Percentiles rank a stretch among this genome's conserved stretches.
Conservation (phyloP, 2,888 invertebrate genomes). For the Zeuzera pyrina region DNA sequence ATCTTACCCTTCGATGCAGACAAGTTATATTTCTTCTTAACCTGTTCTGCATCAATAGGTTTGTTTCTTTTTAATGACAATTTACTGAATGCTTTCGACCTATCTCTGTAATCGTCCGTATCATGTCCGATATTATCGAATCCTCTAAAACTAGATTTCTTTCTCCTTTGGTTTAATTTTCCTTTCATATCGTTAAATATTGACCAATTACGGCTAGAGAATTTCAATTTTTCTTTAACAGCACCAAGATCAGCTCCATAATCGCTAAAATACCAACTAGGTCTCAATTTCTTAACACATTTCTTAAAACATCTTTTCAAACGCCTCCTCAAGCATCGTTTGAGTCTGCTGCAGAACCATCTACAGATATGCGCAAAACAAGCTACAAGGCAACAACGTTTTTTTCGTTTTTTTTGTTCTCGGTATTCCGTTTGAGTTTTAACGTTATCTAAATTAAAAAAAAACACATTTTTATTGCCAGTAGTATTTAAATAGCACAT, state of each 20-base stretch:
- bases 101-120: background rate
- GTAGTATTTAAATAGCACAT: too few relatives aligned
- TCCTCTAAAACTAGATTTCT: too few relatives aligned
- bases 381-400: background rate
- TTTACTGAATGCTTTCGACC: background rate
- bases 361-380: background rate
- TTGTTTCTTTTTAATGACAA: too few relatives aligned
- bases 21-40: conserved; percentile 19
- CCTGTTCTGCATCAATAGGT: conserved; percentile 13
- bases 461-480: background rate
- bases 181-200: too few relatives aligned
- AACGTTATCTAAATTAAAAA: background rate
- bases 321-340: too few relatives aligned
- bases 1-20: conserved; percentile 13
- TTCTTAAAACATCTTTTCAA: too few relatives aligned
- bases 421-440: background rate
- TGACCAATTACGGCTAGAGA: too few relatives aligned
- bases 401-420: background rate
- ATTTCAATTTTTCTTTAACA: too few relatives aligned
- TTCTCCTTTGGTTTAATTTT: background rate
- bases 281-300: too few relatives aligned
- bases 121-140: conserved; percentile 17
- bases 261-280: too few relatives aligned
- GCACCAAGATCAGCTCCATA: too few relatives aligned
- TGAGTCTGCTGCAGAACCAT: too few relatives aligned